Evolutionary conservation across 1,140 invertebrate genomes (phyloP).

Genomic region (Wasmannia auropunctata): DNA sequence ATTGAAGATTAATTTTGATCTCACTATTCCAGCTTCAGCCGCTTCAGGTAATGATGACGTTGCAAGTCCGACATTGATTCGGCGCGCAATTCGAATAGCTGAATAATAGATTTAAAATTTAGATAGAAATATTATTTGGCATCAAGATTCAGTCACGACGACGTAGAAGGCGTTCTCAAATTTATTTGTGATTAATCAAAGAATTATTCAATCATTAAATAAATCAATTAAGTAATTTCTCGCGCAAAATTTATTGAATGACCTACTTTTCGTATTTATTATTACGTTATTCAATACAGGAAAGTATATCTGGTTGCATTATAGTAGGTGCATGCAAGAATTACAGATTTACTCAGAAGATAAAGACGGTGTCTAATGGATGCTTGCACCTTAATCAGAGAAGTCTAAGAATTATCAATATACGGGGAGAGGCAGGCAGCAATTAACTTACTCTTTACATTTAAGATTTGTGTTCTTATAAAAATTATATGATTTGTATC

Average conservation of each 20-base stretch:
- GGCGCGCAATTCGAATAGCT: too few species aligned
- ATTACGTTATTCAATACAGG: not conserved
- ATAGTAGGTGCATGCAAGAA: not conserved
- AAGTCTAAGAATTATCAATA: not conserved
- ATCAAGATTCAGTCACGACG: too few species aligned
- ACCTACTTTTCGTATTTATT: not conserved
- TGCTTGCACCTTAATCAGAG: not conserved
- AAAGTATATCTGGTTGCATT: not conserved
- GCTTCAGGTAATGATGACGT: too few species aligned
- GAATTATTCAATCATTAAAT: not conserved
- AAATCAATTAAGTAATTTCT: not conserved
- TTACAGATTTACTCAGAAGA: not conserved
- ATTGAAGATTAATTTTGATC: too few species aligned
- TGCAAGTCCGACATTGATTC: too few species aligned
- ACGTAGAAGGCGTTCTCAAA: too few species aligned
- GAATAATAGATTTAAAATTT: too few species aligned
- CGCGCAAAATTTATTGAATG: not conserved
- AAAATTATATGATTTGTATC: too few species aligned
- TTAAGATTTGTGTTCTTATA: not conserved
- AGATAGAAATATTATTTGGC: too few species aligned
- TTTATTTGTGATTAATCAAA: not conserved
- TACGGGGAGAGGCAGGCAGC: too few species aligned
- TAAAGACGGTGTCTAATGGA: not conserved
- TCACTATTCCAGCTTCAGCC: too few species aligned
- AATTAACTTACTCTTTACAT: not conserved